These are phyloP conservation scores for Ctenopoma kingsleyae DNA, from an alignment of 2,797 vertebrate genomes.

Conservation along the genomic window DNA sequence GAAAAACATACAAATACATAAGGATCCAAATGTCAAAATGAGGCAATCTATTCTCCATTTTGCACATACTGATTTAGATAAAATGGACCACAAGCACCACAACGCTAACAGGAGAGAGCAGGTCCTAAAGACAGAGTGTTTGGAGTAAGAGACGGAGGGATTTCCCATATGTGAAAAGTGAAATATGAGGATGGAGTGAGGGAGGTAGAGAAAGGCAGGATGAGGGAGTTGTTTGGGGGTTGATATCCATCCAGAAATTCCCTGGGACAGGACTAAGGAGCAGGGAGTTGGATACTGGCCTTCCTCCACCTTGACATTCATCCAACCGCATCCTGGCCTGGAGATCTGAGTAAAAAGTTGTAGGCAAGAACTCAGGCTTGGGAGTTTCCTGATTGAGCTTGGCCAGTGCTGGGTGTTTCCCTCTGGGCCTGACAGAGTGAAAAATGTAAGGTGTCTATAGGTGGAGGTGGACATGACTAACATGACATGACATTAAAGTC, in stretches of 20 bases:
- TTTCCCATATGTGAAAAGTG: conserved; percentile 38
- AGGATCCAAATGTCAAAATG: conserved; percentile 51
- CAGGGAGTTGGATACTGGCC: conserved; percentile 38
- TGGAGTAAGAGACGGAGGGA: conserved; percentile 39
- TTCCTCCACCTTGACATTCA: conserved; percentile 46
- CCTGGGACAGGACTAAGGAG: conserved; percentile 38
- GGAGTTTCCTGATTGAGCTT: conserved; percentile 41
- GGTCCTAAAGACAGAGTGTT: background rate
- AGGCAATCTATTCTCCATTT: conserved; percentile 42
- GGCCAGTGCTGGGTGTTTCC: conserved; percentile 31
- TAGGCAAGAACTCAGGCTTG: conserved; percentile 17
- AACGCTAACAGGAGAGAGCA: conserved; percentile 32
- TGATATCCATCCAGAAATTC: conserved; percentile 44
- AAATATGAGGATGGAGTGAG: conserved; percentile 39
- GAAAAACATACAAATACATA: conserved; percentile 45
- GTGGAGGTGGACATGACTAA: conserved; percentile 20
- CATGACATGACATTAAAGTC: background rate
- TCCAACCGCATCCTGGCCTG: conserved; percentile 57
- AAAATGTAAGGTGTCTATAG: conserved; percentile 9
- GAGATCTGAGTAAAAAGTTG: conserved; percentile 48
- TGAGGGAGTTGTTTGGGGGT: conserved; percentile 32
- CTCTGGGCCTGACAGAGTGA: conserved; percentile 24
- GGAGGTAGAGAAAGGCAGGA: conserved; percentile 25
- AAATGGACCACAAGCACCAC: conserved; percentile 42
- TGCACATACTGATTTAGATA: conserved; percentile 41